Evolutionary conservation across 2,888 invertebrate genomes (phyloP).

Genomic region (Pollenia amentaria): DNA sequence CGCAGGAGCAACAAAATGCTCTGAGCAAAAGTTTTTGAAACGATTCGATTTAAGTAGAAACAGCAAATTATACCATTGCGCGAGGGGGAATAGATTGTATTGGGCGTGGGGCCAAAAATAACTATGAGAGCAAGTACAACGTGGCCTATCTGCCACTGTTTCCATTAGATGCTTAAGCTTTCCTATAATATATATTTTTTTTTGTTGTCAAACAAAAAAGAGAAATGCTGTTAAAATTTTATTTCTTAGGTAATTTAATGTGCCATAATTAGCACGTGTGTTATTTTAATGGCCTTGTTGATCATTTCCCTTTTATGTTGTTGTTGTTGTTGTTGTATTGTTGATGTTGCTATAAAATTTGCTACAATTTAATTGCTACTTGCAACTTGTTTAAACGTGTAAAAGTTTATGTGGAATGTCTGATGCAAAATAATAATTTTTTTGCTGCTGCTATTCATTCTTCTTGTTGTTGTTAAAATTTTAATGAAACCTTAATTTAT

Average conservation of each 20-base stretch:
- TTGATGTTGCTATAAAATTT: conserved; percentile 40
- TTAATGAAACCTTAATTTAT: conserved; percentile 71
- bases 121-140: no score
- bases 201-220: not conserved
- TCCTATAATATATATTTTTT: not conserved
- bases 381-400: conserved; percentile 46
- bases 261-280: conserved; percentile 69
- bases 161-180: no score
- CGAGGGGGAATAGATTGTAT: no score
- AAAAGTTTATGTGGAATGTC: conserved; percentile 38
- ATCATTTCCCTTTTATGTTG: conserved; percentile 41
- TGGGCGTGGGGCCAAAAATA: no score
- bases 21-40: no score
- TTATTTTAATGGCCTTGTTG: conserved; percentile 52
- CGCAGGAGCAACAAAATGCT: no score
- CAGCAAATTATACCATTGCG: no score
- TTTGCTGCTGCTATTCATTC: not conserved
- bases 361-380: conserved; percentile 69
- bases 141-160: no score
- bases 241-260: conserved; percentile 26
- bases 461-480: conserved; percentile 29
- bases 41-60: no score
- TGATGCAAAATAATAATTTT: conserved; percentile 42
- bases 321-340: conserved; percentile 13
- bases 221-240: not conserved